Percentiles rank a stretch among this genome's conserved stretches.
phyloP scores from a whole-genome alignment of 2,797 vertebrate species.

The Sebastes baramenuke region DNA sequence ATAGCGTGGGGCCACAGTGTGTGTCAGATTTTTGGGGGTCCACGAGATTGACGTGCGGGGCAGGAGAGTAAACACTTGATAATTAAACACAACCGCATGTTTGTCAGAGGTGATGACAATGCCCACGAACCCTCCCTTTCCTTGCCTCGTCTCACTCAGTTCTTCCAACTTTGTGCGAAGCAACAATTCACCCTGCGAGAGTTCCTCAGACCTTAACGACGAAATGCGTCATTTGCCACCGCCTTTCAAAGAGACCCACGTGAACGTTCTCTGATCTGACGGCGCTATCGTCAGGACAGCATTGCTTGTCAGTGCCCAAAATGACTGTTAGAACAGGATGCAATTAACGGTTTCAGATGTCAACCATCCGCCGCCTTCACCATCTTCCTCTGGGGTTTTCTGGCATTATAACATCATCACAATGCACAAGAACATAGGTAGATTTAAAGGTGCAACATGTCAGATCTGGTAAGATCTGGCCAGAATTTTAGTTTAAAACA shows the following conservation, averaged over 20 bases:
- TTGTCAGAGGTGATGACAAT: slow-evolving; percentile 73
- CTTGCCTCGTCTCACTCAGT: slow-evolving; percentile 26
- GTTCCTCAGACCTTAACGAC: not conserved
- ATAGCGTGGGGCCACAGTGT: slow-evolving; percentile 78
- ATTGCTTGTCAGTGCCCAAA: too few species aligned
- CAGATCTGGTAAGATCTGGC: too few species aligned
- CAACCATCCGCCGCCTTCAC: not conserved
- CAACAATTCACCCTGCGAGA: slow-evolving; percentile 24
- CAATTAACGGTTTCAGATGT: not conserved
- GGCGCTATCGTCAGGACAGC: not conserved
- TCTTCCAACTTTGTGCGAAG: slow-evolving; percentile 43
- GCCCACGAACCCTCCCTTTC: slow-evolving; percentile 35
- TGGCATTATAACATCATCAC: not conserved
- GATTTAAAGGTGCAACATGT: not conserved
- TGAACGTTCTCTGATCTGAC: not conserved
- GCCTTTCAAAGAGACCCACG: not conserved
- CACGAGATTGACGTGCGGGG: slow-evolving; percentile 72
- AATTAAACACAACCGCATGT: slow-evolving; percentile 77
- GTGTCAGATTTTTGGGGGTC: slow-evolving; percentile 78
- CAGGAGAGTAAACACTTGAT: slow-evolving; percentile 79
- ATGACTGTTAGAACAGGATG: not conserved
- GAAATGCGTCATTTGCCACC: not conserved
- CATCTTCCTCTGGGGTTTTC: not conserved
- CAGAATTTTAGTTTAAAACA: too few species aligned
- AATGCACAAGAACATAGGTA: not conserved